These are phyloP conservation scores for Stomorhina lunata DNA, from an alignment of 2,888 invertebrate species.

Conservation along the genomic window DNA sequence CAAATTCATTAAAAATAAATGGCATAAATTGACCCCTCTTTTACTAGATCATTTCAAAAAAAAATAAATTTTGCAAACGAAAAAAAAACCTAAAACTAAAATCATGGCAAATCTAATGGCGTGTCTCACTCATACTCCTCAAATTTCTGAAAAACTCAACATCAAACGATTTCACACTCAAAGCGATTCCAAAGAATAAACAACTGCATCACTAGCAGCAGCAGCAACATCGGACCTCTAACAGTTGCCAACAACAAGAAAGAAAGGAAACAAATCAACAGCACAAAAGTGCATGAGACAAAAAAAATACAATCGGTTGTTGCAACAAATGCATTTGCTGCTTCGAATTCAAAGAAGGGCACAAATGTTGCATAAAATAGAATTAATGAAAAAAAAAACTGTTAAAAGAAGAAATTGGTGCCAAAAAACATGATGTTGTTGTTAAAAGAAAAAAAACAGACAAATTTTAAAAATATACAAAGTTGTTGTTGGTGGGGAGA, in stretches of 20 bases:
- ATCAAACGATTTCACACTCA: conserved; percentile 65
- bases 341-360: conserved; percentile 26
- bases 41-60: neutral
- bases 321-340: conserved; percentile 18
- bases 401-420: conserved; percentile 3
- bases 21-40: conserved; percentile 17
- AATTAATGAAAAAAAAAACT: conserved; percentile 14
- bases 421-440: conserved; percentile 20
- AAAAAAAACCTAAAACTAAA: neutral
- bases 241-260: conserved; percentile 9
- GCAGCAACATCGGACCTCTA: neutral
- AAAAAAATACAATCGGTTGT: neutral
- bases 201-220: neutral
- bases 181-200: conserved; percentile 52
- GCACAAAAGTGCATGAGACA: neutral
- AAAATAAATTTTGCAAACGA: neutral
- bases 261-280: neutral
- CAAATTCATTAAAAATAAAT: conserved; percentile 1
- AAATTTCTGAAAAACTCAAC: conserved; percentile 31
- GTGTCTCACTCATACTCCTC: conserved; percentile 1
- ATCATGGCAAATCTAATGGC: conserved; percentile 35
- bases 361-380: conserved; percentile 28
- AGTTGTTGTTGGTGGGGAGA: neutral
- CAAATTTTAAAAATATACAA: conserved; percentile 16
- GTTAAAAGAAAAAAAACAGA: neutral